Evolutionary conservation across 1,140 invertebrate genomes (phyloP).

Genomic region (Octopus sinensis): DNA sequence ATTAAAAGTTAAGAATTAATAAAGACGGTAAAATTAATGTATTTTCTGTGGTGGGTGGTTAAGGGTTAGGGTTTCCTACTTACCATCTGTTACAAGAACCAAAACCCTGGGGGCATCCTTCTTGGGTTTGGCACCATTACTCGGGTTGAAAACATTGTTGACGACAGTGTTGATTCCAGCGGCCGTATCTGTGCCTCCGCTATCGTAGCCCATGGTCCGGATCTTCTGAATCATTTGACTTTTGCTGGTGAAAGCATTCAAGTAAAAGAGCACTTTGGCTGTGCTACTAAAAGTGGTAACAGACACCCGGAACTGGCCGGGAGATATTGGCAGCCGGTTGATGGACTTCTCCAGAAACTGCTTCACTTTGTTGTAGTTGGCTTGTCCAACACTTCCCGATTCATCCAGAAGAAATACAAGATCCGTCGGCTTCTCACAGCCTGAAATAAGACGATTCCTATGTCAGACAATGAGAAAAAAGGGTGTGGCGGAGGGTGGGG

Average conservation of each 20-base stretch:
- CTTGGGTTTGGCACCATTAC: neutral
- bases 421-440: conserved; percentile 30
- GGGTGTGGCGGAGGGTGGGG: neutral
- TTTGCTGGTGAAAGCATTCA: conserved; percentile 21
- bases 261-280: conserved; percentile 16
- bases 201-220: conserved; percentile 12
- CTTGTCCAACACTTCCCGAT: conserved; percentile 25
- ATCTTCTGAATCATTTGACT: conserved; percentile 20
- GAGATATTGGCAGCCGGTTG: conserved; percentile 15
- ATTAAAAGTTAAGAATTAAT: no score
- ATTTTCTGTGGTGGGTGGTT: no score
- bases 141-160: conserved; percentile 16
- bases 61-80: neutral
- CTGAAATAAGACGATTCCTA: conserved; percentile 16
- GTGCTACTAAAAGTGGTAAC: conserved; percentile 19
- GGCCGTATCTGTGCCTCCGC: conserved; percentile 26
- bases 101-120: conserved; percentile 13
- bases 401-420: conserved; percentile 32
- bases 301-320: conserved; percentile 16
- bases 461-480: neutral
- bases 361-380: conserved; percentile 27
- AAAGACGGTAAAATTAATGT: no score
- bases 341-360: conserved; percentile 27
- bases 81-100: conserved; percentile 29
- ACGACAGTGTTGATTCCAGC: conserved; percentile 23